phyloP scores from a whole-genome alignment of 2,113 vertebrate genomes.

The Mugil cephalus region DNA sequence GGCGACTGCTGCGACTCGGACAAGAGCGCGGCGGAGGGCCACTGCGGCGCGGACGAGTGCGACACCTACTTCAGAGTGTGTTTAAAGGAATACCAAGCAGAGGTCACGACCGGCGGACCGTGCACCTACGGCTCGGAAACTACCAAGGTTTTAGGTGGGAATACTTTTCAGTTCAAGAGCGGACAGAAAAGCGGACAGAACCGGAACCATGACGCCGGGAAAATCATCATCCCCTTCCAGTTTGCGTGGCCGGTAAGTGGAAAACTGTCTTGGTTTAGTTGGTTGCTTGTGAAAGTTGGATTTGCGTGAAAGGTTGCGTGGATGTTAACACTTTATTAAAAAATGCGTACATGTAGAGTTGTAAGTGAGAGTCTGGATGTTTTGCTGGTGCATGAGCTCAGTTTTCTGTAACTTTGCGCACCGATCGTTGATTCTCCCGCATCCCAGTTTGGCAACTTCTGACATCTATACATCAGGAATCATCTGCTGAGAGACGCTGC shows the following conservation, averaged over 20 bases:
- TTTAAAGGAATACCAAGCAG: constrained; percentile 95
- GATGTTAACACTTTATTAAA: too few relatives aligned
- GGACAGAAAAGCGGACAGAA: constrained; percentile 82
- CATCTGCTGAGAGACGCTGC: not conserved
- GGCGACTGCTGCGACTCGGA: constrained; percentile 93
- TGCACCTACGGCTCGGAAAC: constrained; percentile 93
- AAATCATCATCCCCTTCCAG: constrained; percentile 92
- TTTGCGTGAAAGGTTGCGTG: too few relatives aligned
- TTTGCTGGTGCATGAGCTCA: not conserved
- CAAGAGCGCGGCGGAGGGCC: constrained; percentile 80
- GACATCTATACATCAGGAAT: not conserved
- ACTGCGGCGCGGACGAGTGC: constrained; percentile 90
- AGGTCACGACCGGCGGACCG: constrained; percentile 86
- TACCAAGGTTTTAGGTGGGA: constrained; percentile 93
- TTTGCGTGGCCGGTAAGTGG: constrained; percentile 96
- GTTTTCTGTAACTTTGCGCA: constrained; percentile 2
- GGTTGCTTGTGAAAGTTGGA: not conserved
- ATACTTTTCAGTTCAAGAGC: constrained; percentile 91
- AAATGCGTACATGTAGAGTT: too few relatives aligned
- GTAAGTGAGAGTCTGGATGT: too few relatives aligned
- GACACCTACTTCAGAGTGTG: constrained; percentile 94
- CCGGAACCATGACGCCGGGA: constrained; percentile 83
- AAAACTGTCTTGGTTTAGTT: not conserved
- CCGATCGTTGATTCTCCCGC: not conserved
- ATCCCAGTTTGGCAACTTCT: constrained; percentile 5